phyloP scores from a whole-genome alignment of 30 jellyfish, hydroid and myxozoan genomes.

The Mastigias papua region DNA sequence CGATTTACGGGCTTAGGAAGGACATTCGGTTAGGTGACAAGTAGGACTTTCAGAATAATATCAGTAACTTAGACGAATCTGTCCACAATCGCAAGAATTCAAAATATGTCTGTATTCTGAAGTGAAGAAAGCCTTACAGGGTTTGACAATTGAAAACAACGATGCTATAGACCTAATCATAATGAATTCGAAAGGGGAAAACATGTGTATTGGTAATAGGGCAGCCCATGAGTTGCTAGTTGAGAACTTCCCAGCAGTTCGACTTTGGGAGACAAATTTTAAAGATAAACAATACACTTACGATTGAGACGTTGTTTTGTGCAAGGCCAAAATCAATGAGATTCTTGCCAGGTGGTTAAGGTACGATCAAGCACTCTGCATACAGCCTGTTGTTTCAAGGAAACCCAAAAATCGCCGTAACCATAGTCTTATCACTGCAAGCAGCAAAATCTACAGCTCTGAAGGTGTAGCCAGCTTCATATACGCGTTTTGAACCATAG shows the following conservation, averaged over 20 bases:
- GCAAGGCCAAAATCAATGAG: conserved; percentile 57
- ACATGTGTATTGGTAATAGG: neutral
- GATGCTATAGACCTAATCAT: neutral
- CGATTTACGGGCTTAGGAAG: too few species aligned
- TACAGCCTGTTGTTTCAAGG: conserved; percentile 27
- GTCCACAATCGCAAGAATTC: neutral
- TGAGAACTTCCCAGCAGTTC: neutral
- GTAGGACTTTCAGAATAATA: too few species aligned
- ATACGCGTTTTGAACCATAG: conserved; percentile 4
- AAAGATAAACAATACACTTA: conserved; percentile 6
- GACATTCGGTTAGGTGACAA: too few species aligned
- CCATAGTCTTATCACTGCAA: conserved; percentile 26
- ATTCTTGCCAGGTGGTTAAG: conserved; percentile 67
- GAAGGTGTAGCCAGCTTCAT: neutral
- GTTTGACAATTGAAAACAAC: neutral
- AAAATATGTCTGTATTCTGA: neutral
- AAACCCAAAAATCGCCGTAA: neutral
- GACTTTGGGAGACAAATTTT: neutral
- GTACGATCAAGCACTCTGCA: conserved; percentile 22
- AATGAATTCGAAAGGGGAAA: neutral
- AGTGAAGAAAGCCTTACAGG: neutral
- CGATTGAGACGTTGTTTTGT: conserved; percentile 14
- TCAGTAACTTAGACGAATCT: neutral
- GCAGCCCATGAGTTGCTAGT: neutral
- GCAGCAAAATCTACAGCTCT: neutral